Conservation (phyloP, 2,797 vertebrate species). For the Gambusia yucatana region DNA sequence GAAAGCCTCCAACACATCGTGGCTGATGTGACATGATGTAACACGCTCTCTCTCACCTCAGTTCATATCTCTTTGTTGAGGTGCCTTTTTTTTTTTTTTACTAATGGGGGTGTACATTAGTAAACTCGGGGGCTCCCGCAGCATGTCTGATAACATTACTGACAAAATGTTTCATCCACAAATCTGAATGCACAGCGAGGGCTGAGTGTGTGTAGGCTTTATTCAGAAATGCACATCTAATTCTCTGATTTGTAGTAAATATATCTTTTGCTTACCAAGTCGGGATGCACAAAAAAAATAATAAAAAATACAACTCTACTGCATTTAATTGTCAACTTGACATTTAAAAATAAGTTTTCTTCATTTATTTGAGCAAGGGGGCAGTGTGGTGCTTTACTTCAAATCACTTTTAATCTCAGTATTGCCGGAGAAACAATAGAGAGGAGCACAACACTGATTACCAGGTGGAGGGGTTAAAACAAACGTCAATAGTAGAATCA, state of each 20-base stretch:
- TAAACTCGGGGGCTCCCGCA: slow-evolving; percentile 43
- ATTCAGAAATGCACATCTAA: not conserved
- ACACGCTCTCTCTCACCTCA: slow-evolving; percentile 55
- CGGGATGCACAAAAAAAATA: not conserved
- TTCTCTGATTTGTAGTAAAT: not conserved
- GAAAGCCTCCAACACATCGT: slow-evolving; percentile 43
- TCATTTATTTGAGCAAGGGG: not conserved
- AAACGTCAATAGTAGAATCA: not conserved
- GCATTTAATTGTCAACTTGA: not conserved
- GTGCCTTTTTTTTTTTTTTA: slow-evolving; percentile 35
- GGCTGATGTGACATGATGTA: slow-evolving; percentile 60
- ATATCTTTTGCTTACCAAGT: not conserved
- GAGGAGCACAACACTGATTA: not conserved
- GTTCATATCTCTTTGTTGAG: slow-evolving; percentile 56
- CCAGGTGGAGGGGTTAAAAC: not conserved
- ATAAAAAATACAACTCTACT: not conserved
- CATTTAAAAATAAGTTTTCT: not conserved
- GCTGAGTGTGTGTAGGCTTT: slow-evolving; percentile 4
- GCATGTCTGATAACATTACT: slow-evolving; percentile 61
- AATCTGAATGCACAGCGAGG: slow-evolving; percentile 38
- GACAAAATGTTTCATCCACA: slow-evolving; percentile 51
- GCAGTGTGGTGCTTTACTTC: not conserved
- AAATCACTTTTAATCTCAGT: not conserved
- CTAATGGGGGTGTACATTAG: slow-evolving; percentile 56
- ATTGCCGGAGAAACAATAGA: not conserved